Base-by-base conservation (phyloP, 2,113 vertebrate genomes). In the Hemibagrus wyckioides region DNA sequence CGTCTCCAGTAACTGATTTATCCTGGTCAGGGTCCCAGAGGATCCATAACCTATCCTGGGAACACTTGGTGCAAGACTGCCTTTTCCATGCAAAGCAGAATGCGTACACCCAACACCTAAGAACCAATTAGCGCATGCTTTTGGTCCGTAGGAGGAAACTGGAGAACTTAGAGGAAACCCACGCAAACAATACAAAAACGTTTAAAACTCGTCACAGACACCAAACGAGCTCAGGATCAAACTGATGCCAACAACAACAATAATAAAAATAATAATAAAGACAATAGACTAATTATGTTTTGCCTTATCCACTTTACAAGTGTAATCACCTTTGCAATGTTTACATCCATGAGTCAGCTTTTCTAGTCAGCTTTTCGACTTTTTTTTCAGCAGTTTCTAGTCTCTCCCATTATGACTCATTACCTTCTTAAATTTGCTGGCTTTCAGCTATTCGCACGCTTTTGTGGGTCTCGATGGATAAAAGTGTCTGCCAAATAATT, bases 401-500 rank as follows among this genome's bases (percentile, higher is more conserved):
- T 65, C 39, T 65, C 81, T 65, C 14, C 6, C 0, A 83, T 83
- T 83, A 65, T 65, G 28, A 63, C 30, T 65, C 41, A 83, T 48
- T 83, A 65, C 39, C 15, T 65, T n/a, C 39, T 65, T 83, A 50
- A 83, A 65, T 65, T 65, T 36, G 54, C 21, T 59, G 52, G 54
- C 54, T 81, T 81, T 81, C 39, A 39, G 54, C 33, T 39, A 54
- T 59, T 81, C 65, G 80, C 57, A 82, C 1, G 39, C 39, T n/a
- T 39, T n/a, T 39, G 57, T 17, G 30, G 57, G 80, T 82, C 25
- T 63, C 36, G 0, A 59, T 82, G 80, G 80, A 82, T 82, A 82
- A 63, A 82, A n/a, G 14, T 61, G 57, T 63, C 59, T 63, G 57
- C 81, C 59, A 50, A 83, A 65, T 83, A 59, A 81, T 59, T 81